Conservation (phyloP, 2,888 invertebrate species). For the Gerris lacustris region DNA sequence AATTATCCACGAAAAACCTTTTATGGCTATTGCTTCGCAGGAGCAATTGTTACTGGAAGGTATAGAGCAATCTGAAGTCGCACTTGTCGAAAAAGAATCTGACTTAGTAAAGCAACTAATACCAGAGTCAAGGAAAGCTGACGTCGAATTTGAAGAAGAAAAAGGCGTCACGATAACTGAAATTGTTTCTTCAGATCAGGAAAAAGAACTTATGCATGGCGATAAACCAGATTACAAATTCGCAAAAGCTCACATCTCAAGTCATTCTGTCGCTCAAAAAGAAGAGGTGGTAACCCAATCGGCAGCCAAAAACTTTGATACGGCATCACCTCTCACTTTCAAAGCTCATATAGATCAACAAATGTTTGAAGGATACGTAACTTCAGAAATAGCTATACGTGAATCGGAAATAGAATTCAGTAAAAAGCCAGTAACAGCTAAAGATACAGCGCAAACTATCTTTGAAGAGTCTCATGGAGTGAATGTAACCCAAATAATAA, state of each 20-base stretch:
- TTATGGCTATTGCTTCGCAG: constrained; percentile 29
- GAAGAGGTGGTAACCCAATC: constrained; percentile 39
- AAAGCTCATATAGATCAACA: constrained; percentile 38
- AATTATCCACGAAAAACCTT: constrained; percentile 33
- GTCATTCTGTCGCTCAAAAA: constrained; percentile 41
- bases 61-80: constrained; percentile 32
- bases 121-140: constrained; percentile 33
- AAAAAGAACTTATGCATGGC: constrained; percentile 34
- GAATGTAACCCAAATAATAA: constrained; percentile 35
- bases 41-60: constrained; percentile 32
- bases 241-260: constrained; percentile 34
- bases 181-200: constrained; percentile 40
- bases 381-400: constrained; percentile 40
- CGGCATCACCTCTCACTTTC: constrained; percentile 31
- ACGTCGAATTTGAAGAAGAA: constrained; percentile 30
- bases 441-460: constrained; percentile 32
- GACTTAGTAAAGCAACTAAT: constrained; percentile 36
- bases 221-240: constrained; percentile 32
- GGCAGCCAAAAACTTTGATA: constrained; percentile 31
- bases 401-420: constrained; percentile 37
- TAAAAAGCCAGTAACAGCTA: constrained; percentile 24
- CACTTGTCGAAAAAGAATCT: constrained; percentile 30
- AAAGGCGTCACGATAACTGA: constrained; percentile 38
- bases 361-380: constrained; percentile 43
- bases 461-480: constrained; percentile 36